Conservation (phyloP, 23 tunicate genomes). For the Trididemnum miniatum region DNA sequence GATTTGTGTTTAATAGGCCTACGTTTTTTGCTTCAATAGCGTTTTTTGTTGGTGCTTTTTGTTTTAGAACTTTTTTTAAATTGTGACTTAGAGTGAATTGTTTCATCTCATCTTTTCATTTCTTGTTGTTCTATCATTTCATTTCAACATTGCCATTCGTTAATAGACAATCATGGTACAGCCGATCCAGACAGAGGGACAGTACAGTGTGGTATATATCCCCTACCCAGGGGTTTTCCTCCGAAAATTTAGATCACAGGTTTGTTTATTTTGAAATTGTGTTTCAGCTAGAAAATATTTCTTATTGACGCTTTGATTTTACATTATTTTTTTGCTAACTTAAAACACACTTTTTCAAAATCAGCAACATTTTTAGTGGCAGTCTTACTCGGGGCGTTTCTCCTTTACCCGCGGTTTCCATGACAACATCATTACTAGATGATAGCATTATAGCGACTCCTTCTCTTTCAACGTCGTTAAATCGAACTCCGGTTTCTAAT, state of each 20-base stretch:
- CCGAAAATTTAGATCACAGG: constrained; percentile 26
- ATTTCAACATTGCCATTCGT: neutral
- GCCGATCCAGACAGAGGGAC: constrained; percentile 43
- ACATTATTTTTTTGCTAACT: too few relatives aligned
- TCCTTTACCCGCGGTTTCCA: constrained; percentile 43
- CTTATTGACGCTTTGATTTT: too few relatives aligned
- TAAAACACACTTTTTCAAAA: too few relatives aligned
- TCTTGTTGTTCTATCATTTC: too few relatives aligned
- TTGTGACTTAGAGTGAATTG: too few relatives aligned
- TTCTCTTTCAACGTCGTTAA: constrained; percentile 36
- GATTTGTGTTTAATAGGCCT: too few relatives aligned
- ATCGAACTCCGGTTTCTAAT: constrained; percentile 20
- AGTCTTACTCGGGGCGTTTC: constrained; percentile 62
- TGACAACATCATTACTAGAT: constrained; percentile 87
- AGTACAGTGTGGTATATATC: constrained; percentile 71
- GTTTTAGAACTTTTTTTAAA: too few relatives aligned
- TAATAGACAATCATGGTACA: constrained; percentile 51
- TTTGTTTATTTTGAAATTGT: too few relatives aligned
- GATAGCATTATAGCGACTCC: constrained; percentile 85
- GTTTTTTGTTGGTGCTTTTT: too few relatives aligned
- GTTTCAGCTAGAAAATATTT: too few relatives aligned
- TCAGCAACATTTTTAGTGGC: constrained; percentile 51
- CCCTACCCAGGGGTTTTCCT: constrained; percentile 17
- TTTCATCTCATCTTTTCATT: too few relatives aligned
- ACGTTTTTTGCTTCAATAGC: too few relatives aligned